Percentiles rank a stretch among this genome's conserved stretches.
phyloP scores from a whole-genome alignment of 2,888 invertebrate genomes.

The Ichneumon xanthorius region DNA sequence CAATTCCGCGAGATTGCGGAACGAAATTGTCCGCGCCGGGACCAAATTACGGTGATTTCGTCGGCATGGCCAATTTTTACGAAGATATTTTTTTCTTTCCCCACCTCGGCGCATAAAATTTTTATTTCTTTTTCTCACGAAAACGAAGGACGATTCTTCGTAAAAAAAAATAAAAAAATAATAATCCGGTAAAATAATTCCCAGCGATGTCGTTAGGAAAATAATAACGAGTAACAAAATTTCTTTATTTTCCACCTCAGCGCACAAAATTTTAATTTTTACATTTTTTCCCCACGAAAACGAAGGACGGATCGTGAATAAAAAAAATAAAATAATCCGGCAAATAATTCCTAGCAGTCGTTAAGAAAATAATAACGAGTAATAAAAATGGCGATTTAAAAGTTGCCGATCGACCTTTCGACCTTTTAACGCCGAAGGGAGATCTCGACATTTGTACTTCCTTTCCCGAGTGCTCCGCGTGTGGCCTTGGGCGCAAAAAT shows the following conservation, averaged over 20 bases:
- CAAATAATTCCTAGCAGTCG: not conserved
- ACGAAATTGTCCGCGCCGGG: not conserved
- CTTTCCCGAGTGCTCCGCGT: conserved; percentile 19
- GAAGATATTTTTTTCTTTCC: not conserved
- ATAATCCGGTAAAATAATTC: not conserved
- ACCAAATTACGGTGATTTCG: not conserved
- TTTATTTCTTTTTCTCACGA: not conserved
- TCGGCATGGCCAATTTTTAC: not conserved
- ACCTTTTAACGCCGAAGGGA: conserved; percentile 29
- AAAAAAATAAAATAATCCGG: conserved; percentile 19
- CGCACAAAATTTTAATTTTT: no score
- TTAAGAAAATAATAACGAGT: not conserved
- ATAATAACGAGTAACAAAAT: not conserved
- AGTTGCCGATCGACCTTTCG: conserved; percentile 45
- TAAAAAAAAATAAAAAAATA: conserved; percentile 10
- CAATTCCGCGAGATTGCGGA: not conserved
- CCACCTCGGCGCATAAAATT: no score
- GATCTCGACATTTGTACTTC: conserved; percentile 26
- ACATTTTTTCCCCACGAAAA: conserved; percentile 16
- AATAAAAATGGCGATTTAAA: conserved; percentile 12
- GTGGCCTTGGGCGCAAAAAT: conserved; percentile 10
- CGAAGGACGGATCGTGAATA: conserved; percentile 7
- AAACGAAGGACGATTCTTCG: not conserved
- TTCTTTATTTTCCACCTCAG: not conserved
- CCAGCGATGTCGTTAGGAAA: conserved; percentile 1